Conservation (phyloP, 2,113 vertebrate species). For the Lepus americanus region DNA sequence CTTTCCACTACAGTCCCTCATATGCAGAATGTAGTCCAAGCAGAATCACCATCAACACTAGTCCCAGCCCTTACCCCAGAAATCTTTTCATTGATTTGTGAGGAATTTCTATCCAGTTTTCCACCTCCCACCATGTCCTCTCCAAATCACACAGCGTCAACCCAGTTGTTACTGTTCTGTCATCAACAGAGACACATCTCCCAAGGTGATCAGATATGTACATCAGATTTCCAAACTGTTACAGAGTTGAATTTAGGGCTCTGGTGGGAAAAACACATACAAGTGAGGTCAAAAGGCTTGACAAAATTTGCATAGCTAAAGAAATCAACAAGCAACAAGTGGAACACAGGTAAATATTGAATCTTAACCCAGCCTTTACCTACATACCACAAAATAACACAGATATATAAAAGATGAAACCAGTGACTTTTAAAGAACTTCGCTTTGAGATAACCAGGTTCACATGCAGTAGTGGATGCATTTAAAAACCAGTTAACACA, state of each 20-base stretch:
- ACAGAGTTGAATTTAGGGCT: constrained; percentile 21
- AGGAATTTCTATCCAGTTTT: constrained; percentile 10
- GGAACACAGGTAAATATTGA: background rate
- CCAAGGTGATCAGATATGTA: constrained; percentile 40
- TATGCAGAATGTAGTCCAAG: constrained; percentile 32
- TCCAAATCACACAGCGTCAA: constrained; percentile 1
- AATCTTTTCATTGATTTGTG: constrained; percentile 15
- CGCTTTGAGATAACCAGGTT: background rate
- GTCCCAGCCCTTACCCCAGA: background rate
- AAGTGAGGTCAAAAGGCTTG: constrained; percentile 17
- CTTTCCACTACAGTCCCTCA: background rate
- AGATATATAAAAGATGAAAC: constrained; percentile 11
- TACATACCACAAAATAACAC: background rate
- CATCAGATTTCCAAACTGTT: constrained; percentile 54
- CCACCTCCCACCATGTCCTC: background rate
- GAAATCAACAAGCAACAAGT: constrained; percentile 32
- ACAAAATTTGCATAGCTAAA: constrained; percentile 31
- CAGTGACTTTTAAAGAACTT: background rate
- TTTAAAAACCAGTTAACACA: background rate
- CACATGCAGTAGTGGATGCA: background rate
- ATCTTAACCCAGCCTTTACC: constrained; percentile 4
- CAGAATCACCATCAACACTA: constrained; percentile 5
- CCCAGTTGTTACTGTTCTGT: background rate
- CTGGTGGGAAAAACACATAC: constrained; percentile 19
- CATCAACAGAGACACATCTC: constrained; percentile 45